Evolutionary conservation across 2,888 invertebrate genomes (phyloP).

Genomic region (Creontiades dilutus): DNA sequence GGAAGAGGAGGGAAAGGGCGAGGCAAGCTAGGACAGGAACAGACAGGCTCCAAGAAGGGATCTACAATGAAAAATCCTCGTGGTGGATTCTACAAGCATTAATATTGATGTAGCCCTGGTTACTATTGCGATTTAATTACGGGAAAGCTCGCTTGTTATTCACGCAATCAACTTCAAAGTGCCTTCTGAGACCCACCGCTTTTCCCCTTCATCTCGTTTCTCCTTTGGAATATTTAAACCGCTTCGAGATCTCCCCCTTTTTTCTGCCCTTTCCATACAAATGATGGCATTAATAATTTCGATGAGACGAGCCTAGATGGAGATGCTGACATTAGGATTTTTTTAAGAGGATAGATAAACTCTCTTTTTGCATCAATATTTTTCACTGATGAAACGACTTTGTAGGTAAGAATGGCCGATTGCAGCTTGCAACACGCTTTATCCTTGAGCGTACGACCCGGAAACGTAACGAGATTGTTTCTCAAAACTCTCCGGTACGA

Average conservation of each 20-base stretch:
- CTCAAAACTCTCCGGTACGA: too few relatives aligned
- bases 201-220: constrained; percentile 5
- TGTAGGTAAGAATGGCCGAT: too few relatives aligned
- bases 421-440: too few relatives aligned
- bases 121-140: constrained; percentile 66
- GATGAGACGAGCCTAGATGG: neutral
- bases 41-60: constrained; percentile 27
- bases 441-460: too few relatives aligned
- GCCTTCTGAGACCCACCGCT: constrained; percentile 47
- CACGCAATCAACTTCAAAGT: constrained; percentile 69
- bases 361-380: too few relatives aligned
- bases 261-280: constrained; percentile 20
- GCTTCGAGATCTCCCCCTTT: neutral
- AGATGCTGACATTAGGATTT: neutral
- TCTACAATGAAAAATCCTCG: constrained; percentile 53
- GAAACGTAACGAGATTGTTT: too few relatives aligned
- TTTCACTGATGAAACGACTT: too few relatives aligned
- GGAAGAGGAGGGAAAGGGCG: neutral
- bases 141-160: constrained; percentile 62
- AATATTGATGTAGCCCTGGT: constrained; percentile 64
- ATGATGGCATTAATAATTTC: constrained; percentile 6
- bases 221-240: constrained; percentile 34
- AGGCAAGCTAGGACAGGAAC: neutral
- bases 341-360: too few relatives aligned
- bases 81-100: constrained; percentile 56